phyloP scores from a whole-genome alignment of 2,797 vertebrate species.

The Margarornis squamiger region DNA sequence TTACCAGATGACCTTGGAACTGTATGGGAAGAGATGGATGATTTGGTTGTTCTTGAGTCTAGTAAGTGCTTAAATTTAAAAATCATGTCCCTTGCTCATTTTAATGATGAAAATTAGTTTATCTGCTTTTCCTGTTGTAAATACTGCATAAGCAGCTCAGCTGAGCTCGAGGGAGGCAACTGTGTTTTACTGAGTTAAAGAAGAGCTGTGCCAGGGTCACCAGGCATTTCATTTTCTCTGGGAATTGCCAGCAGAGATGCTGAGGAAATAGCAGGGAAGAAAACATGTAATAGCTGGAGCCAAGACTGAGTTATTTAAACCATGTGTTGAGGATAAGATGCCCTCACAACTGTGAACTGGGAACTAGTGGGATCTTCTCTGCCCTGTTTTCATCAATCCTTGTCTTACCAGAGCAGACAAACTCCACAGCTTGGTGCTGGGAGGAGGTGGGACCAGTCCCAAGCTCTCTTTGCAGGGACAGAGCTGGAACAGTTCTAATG shows the following conservation, averaged over 20 bases:
- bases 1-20: not conserved
- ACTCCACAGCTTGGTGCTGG: not conserved
- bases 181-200: not conserved
- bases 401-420: not conserved
- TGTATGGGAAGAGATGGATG: not conserved
- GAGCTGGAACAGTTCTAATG: not conserved
- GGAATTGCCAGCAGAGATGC: not conserved
- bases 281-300: not conserved
- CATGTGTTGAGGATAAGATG: not conserved
- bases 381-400: not conserved
- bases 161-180: not conserved
- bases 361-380: not conserved
- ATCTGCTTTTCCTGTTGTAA: not conserved
- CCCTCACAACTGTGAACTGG: not conserved
- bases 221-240: not conserved
- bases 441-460: not conserved
- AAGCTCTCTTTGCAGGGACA: not conserved
- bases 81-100: not conserved
- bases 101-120: not conserved
- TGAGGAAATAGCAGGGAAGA: not conserved
- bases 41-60: not conserved
- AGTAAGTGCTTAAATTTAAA: not conserved
- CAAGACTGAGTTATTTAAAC: not conserved
- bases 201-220: not conserved
- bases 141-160: not conserved